Conservation (phyloP, 2,113 vertebrate species). For the Hiodon alosoides region DNA sequence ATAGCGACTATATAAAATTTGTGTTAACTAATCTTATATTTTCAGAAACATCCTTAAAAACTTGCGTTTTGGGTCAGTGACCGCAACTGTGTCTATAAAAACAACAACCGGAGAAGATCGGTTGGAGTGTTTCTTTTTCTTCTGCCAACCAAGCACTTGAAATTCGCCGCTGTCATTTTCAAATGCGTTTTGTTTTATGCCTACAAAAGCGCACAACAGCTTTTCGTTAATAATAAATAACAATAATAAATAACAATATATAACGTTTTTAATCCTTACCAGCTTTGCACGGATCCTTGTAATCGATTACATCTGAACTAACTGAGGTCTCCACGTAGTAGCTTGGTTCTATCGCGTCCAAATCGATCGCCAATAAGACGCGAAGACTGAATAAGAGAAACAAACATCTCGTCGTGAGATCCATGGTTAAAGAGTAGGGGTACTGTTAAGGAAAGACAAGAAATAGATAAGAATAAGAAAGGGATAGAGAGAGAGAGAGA, state of each 20-base stretch:
- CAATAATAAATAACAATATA: constrained; percentile 35
- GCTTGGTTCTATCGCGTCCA: constrained; percentile 58
- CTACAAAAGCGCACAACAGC: constrained; percentile 31
- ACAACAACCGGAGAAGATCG: constrained; percentile 5
- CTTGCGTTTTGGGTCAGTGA: background rate
- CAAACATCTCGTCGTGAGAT: constrained; percentile 56
- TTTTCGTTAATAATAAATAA: constrained; percentile 51
- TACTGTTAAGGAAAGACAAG: constrained; percentile 50
- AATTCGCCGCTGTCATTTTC: constrained; percentile 52
- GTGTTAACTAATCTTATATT: too few relatives aligned
- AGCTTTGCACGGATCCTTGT: constrained; percentile 71
- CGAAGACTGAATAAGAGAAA: constrained; percentile 53
- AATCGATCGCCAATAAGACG: constrained; percentile 53
- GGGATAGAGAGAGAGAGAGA: constrained; percentile 41
- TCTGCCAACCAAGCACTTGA: background rate
- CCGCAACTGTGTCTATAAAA: constrained; percentile 1
- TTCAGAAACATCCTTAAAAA: too few relatives aligned
- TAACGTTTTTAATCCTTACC: constrained; percentile 49
- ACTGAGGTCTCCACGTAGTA: constrained; percentile 58
- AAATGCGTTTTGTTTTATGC: constrained; percentile 25
- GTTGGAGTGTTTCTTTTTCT: constrained; percentile 3
- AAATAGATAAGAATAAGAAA: constrained; percentile 52
- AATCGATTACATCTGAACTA: constrained; percentile 64
- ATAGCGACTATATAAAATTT: too few relatives aligned
- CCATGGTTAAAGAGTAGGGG: constrained; percentile 59